Base-by-base conservation (phyloP, 2,888 invertebrate species). In the Temnothorax rugatulus region DNA sequence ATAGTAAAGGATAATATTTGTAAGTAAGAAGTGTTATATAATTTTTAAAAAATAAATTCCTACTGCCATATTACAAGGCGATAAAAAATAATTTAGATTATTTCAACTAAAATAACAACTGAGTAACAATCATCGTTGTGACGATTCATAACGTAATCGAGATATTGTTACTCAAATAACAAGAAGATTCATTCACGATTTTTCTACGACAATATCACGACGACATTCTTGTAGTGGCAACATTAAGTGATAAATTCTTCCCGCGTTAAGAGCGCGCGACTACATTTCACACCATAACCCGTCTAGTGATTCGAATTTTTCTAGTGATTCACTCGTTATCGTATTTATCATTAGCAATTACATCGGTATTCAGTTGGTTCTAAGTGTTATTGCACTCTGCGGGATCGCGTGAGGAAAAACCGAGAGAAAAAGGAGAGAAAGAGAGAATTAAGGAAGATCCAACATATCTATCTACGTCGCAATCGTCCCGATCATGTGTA, bases 41-140 rank as follows among this genome's bases (percentile, higher is more conserved):
- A 69, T 34, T 15, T 15, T 3, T 9, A 34, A n/a, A 73, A 73
- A 38, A 38, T 9, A 66, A 66, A 66, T 25, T 21, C 0, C 4
- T 64, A 21, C 18, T 11, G 3, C 0, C 7, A 50, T 50, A 8
- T 29, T 29, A 13, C 18, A 54, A 38, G 0, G 18, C 29, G 11
- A 52, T 21, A 73, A 21, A 73, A 21, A 71, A 21, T 54, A 21
- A 71, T 34, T 57, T 29, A 11, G 8, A n/a, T 29, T 74, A 74
- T 29, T 41, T 74, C 4, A 29, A 59, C 0, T 44, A 68, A 34
- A 50, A 50, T 69, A 18, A 2, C 18, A 69, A 50, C 7, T 11
- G 4, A n/a, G 18, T 41, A 38, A 73, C 9, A 34, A 15, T n/a
- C 9, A 18, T 25, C 9, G n/a, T 5, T 44, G 15, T 25, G 44